phyloP scores from a whole-genome alignment of 1,140 invertebrate species.

The Pogonomyrmex californicus region DNA sequence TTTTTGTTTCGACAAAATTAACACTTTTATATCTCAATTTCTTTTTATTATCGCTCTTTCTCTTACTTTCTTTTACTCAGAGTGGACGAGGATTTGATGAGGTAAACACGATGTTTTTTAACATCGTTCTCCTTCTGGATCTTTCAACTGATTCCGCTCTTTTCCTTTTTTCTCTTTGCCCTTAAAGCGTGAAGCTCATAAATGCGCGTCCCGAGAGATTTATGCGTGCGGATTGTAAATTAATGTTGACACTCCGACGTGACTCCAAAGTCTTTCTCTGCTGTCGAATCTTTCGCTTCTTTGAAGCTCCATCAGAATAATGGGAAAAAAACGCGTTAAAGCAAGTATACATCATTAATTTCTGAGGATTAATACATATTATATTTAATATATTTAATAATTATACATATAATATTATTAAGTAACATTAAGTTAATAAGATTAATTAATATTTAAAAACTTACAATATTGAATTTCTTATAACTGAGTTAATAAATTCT shows the following conservation, averaged over 20 bases:
- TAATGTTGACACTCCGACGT: slow-evolving; percentile 68
- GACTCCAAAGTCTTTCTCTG: slow-evolving; percentile 11
- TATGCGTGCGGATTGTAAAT: slow-evolving; percentile 77
- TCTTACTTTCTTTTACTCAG: slow-evolving; percentile 47
- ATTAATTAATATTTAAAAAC: slow-evolving; percentile 25
- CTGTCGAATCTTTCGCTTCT: not conserved
- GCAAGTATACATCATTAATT: not conserved
- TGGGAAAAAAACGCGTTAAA: not conserved
- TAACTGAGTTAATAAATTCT: not conserved
- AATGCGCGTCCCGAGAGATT: slow-evolving; percentile 66
- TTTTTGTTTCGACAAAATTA: slow-evolving; percentile 3
- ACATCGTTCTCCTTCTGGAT: slow-evolving; percentile 4
- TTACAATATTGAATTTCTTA: not conserved
- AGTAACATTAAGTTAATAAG: not conserved
- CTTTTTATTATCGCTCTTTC: not conserved
- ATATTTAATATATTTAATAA: slow-evolving; percentile 20
- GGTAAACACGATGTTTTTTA: slow-evolving; percentile 75
- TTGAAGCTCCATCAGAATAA: not conserved
- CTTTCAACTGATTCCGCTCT: slow-evolving; percentile 22
- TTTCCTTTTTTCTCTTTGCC: slow-evolving; percentile 3
- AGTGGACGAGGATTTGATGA: slow-evolving; percentile 77
- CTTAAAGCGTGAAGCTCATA: slow-evolving; percentile 47
- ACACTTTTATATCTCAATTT: not conserved
- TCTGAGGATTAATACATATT: not conserved
- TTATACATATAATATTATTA: not conserved